These are phyloP conservation scores for Antheraea pernyi DNA, from an alignment of 1,140 invertebrate species.

Conservation along the genomic window DNA sequence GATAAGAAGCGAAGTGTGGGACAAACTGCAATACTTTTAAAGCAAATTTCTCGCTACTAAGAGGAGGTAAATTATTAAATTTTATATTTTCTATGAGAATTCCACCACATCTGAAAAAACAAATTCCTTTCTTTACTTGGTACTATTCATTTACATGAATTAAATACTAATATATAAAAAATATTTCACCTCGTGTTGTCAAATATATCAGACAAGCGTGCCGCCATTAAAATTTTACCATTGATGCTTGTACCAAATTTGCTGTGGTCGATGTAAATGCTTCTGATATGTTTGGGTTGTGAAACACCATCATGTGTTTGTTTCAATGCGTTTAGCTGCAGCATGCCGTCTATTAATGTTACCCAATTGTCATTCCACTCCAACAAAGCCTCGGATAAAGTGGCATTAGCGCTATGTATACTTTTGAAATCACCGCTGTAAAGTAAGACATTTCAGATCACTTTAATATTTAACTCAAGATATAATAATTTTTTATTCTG, in stretches of 20 bases:
- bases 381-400: conserved; percentile 26
- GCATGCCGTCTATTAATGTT: conserved; percentile 38
- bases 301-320: conserved; percentile 23
- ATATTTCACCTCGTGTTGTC: conserved; percentile 25
- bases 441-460: not conserved
- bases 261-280: conserved; percentile 23
- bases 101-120: conserved; percentile 38
- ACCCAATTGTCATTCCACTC: conserved; percentile 42
- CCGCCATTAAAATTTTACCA: conserved; percentile 22
- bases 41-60: conserved; percentile 11
- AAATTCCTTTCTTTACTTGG: not conserved
- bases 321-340: conserved; percentile 38
- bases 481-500: no score
- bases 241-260: conserved; percentile 11
- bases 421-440: conserved; percentile 38
- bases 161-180: not conserved
- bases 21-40: no score
- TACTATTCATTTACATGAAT: not conserved
- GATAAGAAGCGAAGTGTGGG: no score
- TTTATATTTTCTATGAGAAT: conserved; percentile 29
- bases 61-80: conserved; percentile 24
- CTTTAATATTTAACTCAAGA: no score
- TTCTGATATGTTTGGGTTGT: conserved; percentile 22
- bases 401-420: conserved; percentile 24
- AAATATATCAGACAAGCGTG: conserved; percentile 15